These are phyloP conservation scores for Ectropis grisescens DNA, from an alignment of 1,140 invertebrate species.

Conservation along the genomic window DNA sequence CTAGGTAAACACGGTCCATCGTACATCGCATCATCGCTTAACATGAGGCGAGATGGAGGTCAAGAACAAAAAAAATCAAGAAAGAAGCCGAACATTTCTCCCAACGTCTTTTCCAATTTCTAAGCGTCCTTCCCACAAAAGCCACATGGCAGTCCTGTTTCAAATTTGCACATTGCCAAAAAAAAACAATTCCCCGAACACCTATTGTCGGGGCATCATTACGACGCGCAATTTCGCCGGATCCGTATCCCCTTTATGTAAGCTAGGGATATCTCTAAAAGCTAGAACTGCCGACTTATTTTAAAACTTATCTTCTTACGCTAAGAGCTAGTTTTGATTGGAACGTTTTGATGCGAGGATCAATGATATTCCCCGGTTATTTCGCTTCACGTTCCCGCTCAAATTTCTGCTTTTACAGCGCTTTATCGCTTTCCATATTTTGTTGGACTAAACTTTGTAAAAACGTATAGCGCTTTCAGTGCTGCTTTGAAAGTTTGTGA, in stretches of 20 bases:
- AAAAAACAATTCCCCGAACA: constrained; percentile 54
- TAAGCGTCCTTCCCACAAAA: constrained; percentile 10
- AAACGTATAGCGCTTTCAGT: too few species aligned
- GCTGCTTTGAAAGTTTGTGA: too few species aligned
- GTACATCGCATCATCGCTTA: too few species aligned
- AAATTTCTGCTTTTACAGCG: constrained; percentile 17
- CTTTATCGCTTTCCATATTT: constrained; percentile 22
- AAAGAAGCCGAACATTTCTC: too few species aligned
- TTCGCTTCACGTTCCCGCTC: constrained; percentile 34
- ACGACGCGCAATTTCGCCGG: constrained; percentile 49
- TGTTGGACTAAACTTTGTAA: too few species aligned
- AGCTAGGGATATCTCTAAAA: constrained; percentile 30
- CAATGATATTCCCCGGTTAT: constrained; percentile 43
- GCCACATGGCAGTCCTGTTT: constrained; percentile 31
- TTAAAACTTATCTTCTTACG: too few species aligned
- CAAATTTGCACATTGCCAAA: constrained; percentile 49
- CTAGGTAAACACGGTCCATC: too few species aligned
- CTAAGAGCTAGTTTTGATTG: constrained; percentile 14
- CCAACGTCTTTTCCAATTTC: too few species aligned
- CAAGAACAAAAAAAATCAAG: too few species aligned
- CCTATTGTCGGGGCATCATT: constrained; percentile 49
- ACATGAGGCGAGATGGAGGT: too few species aligned
- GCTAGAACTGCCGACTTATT: too few species aligned
- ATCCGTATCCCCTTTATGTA: constrained; percentile 53
- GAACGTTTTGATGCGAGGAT: constrained; percentile 17